Conservation (phyloP, 2,797 vertebrate genomes). For the Poeciliopsis infans region DNA sequence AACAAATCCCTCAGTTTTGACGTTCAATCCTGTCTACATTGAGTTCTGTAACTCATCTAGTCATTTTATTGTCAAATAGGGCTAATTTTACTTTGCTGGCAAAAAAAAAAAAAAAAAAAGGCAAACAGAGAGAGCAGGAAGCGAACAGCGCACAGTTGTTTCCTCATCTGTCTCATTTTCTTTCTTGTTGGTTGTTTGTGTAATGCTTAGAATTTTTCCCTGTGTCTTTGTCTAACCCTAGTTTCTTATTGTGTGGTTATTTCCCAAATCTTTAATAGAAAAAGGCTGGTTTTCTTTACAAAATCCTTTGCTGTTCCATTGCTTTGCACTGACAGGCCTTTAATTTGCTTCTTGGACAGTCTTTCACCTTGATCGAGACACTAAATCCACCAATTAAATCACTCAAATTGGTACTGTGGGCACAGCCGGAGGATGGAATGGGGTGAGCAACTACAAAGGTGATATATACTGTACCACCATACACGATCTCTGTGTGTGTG, state of each 20-base stretch:
- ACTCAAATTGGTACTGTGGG: constrained; percentile 73
- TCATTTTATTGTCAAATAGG: constrained; percentile 61
- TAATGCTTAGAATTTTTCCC: constrained; percentile 34
- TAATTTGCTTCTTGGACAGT: constrained; percentile 78
- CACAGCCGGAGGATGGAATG: constrained; percentile 50
- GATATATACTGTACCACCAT: constrained; percentile 58
- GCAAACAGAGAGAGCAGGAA: constrained; percentile 22
- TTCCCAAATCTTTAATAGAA: constrained; percentile 39
- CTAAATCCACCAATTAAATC: constrained; percentile 83
- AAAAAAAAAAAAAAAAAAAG: constrained; percentile 43
- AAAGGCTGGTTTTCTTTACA: constrained; percentile 60
- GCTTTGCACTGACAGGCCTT: constrained; percentile 55
- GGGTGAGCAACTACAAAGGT: constrained; percentile 54
- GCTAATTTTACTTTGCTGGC: constrained; percentile 61
- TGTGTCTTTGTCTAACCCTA: constrained; percentile 32
- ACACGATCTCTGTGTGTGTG: constrained; percentile 35
- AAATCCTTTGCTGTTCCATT: constrained; percentile 44
- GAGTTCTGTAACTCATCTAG: constrained; percentile 56
- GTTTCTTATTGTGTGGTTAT: constrained; percentile 13
- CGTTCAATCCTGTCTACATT: constrained; percentile 61
- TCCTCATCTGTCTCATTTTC: constrained; percentile 36
- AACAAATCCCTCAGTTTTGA: constrained; percentile 67
- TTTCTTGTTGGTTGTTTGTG: constrained; percentile 47
- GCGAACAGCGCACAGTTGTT: constrained; percentile 45
- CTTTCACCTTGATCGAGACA: constrained; percentile 76